Conservation (phyloP, 2,888 invertebrate genomes). For the Crematogaster levior region DNA sequence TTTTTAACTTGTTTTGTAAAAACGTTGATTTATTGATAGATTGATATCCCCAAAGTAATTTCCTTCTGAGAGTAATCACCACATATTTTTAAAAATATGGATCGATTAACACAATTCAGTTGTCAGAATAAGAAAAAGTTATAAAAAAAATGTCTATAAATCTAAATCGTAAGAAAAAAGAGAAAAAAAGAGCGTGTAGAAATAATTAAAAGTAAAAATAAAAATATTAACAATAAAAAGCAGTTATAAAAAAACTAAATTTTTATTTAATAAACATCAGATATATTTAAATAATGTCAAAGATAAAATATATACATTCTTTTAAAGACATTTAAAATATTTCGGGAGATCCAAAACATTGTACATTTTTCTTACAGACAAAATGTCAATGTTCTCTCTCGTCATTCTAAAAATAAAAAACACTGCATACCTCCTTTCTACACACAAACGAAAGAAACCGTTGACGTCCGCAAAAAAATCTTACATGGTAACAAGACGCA, state of each 20-base stretch:
- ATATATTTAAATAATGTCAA: too few species aligned
- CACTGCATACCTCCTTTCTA: too few species aligned
- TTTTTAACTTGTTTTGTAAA: not conserved
- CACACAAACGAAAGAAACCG: too few species aligned
- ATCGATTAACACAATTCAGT: not conserved
- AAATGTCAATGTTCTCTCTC: not conserved
- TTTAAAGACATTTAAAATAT: not conserved
- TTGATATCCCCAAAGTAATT: not conserved
- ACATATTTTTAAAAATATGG: not conserved
- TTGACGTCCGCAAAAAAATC: conserved; percentile 4
- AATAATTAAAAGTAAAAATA: not conserved
- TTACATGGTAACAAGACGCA: not conserved
- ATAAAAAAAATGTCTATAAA: not conserved
- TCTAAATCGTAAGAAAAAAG: not conserved
- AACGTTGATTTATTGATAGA: not conserved
- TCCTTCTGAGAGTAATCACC: not conserved
- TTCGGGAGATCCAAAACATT: not conserved
- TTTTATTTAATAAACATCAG: too few species aligned
- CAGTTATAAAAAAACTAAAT: not conserved
- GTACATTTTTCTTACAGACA: conserved; percentile 2
- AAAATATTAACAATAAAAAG: not conserved
- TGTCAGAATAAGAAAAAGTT: not conserved
- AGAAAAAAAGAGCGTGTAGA: not conserved
- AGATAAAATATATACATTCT: too few species aligned
- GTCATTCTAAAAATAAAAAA: not conserved